These are phyloP conservation scores for Oxytorus armatus DNA, from an alignment of 2,888 invertebrate genomes.

Conservation along the genomic window DNA sequence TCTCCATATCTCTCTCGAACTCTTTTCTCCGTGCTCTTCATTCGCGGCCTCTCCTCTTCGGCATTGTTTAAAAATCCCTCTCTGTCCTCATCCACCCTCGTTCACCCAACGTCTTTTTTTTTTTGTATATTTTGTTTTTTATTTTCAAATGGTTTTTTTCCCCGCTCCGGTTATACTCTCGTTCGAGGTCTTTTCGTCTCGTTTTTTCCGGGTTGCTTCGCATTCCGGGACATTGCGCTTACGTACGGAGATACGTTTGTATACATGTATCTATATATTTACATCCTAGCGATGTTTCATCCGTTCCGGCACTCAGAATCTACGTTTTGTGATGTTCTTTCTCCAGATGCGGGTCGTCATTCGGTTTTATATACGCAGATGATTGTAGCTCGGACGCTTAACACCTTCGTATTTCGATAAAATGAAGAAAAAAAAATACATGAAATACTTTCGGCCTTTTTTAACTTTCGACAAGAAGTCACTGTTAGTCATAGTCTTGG, in stretches of 20 bases:
- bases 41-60: constrained; percentile 35
- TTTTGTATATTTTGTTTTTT: constrained; percentile 13
- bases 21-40: constrained; percentile 17
- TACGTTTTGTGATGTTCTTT: constrained; percentile 9
- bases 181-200: constrained; percentile 30
- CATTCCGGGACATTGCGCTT: constrained; percentile 31
- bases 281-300: constrained; percentile 8
- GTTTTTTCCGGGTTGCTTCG: not conserved
- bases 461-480: too few species aligned
- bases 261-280: not conserved
- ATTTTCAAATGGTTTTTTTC: too few species aligned
- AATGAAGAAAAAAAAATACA: too few species aligned
- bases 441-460: too few species aligned
- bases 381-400: too few species aligned
- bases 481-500: too few species aligned
- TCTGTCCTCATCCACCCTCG: constrained; percentile 18
- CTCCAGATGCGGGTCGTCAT: too few species aligned
- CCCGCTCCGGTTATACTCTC: too few species aligned
- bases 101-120: constrained; percentile 5
- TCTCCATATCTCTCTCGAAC: not conserved
- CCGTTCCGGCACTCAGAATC: constrained; percentile 21
- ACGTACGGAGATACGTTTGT: too few species aligned
- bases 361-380: too few species aligned
- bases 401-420: too few species aligned
- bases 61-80: constrained; percentile 45